Evolutionary conservation across 2,797 vertebrate species (phyloP), one percentile per base, ranked within the genome.

Genomic region (Thaleichthys pacificus): DNA sequence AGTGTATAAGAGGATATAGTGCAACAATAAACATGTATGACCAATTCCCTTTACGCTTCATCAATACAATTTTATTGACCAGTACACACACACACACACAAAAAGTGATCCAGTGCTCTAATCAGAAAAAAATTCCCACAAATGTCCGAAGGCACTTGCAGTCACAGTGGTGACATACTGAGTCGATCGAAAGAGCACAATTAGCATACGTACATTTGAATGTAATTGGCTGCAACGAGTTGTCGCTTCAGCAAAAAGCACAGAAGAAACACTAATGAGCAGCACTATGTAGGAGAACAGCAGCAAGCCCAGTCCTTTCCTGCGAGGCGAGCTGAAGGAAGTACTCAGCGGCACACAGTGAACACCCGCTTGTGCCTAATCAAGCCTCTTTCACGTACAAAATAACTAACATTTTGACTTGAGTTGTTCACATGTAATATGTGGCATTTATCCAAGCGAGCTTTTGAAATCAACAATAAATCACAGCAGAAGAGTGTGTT

Each of bases 1-100:
- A 89, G 70, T 83, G 78, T 79, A 81, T 19, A 77, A 77, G 75
- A 85, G 49, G 82, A 77, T 66, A n/a, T 56, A 76, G 71, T 83
- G 77, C 74, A 89, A 90, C 83, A 91, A 89, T 92, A 87, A 89
- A 81, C 58, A 65, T 68, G 75, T 77, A 78, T 72, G 64, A 84
- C 78, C 12, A 72, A 72, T 62, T 5, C 62, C 67, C 70, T n/a
- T 35, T 54, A 38, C 3, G 3, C 73, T 66, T 70, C 4, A 80
- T 74, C 80, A 24, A 35, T 56, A n/a, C 26, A 2, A 65, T 56
- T 56, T 56, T 56, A 51, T 14, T 66, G 30, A 15, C 21, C 17
- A 3, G 14, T 7, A 17, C 4, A n/a, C 3, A 6, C 51, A 54
- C 15, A 19, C 6, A 56, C 4, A 56, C 17, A 49, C 47, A 56